Evolutionary conservation across 2,113 vertebrate genomes (phyloP).

Genomic region (Pedionomus torquatus): DNA sequence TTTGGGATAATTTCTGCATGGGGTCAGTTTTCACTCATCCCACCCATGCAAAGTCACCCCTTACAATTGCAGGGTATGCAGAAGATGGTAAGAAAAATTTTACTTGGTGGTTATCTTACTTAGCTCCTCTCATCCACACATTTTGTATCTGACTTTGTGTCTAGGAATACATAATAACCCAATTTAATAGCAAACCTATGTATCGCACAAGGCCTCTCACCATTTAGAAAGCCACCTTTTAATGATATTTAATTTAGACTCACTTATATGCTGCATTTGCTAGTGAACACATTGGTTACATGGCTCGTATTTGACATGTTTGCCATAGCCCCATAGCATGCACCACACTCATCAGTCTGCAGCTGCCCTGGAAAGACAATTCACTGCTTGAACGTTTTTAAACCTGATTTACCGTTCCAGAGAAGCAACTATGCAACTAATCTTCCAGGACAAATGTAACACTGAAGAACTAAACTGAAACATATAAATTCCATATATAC

Average conservation of each 20-base stretch:
- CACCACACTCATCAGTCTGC: background rate
- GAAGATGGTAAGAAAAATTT: background rate
- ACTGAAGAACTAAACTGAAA: constrained; percentile 74
- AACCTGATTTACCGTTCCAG: constrained; percentile 66
- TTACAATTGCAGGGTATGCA: background rate
- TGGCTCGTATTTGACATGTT: background rate
- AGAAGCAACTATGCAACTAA: constrained; percentile 66
- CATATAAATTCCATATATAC: constrained; percentile 75
- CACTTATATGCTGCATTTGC: constrained; percentile 22
- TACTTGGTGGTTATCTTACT: background rate
- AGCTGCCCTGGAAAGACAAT: constrained; percentile 53
- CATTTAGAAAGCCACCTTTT: constrained; percentile 16
- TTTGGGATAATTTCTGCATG: background rate
- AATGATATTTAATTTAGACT: constrained; percentile 62
- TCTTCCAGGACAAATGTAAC: constrained; percentile 73
- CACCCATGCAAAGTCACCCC: background rate
- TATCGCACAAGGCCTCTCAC: background rate
- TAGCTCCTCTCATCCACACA: background rate
- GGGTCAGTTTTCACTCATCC: constrained; percentile 4
- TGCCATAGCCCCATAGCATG: background rate
- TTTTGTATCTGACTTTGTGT: background rate
- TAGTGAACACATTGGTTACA: background rate
- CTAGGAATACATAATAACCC: background rate
- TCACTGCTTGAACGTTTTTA: constrained; percentile 39
- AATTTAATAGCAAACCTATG: background rate